Evolutionary conservation across 2,888 invertebrate species (phyloP), one percentile per base, ranked within the genome.

Genomic region (Rhamphomyia laevipes): DNA sequence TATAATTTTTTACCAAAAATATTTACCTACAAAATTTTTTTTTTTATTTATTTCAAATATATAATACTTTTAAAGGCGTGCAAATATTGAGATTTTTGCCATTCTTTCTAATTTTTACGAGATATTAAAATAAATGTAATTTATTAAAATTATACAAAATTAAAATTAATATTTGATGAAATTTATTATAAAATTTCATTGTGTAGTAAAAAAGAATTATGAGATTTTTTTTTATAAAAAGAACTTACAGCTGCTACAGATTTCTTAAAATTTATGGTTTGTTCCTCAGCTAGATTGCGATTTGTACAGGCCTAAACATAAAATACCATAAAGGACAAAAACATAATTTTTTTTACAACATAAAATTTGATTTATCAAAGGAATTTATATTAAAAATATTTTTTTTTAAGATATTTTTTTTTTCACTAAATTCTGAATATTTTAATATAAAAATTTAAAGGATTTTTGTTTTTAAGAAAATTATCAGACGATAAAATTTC

Each of bases 181-280:
- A 21, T 21, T 21, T 21, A 21, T 21, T 4, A 21, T 21, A 21
- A 27, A 27, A 27, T 7, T n/a, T n/a, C n/a, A n/a, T n/a, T n/a
- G n/a, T n/a, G n/a, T 27, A 27, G 9, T 27, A 27, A 4, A 27
- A 7, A 27, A 27, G 4, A 7, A 27, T 27, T 7, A 27, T 27
- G 5, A 27, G 7, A 27, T 7, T 27, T 27, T 4, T 27, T 7
- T 27, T 7, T 27, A 7, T 6, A 27, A 27, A 7, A 27, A 27
- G 45, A 63, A 81, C 82, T 82, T 82, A 82, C 82, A 77, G 80
- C 80, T 71, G 78, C 74, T 68, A 82, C 74, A 73, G 81, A 80
- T 78, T 80, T 80, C 69, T 78, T 77, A 73, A 82, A 77, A 74
- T 76, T 73, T 76, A 79, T 78, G 70, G 81, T 80, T 78, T 81